Conservation (phyloP, 2,113 vertebrate genomes). For the Campylomormyrus numenius region DNA sequence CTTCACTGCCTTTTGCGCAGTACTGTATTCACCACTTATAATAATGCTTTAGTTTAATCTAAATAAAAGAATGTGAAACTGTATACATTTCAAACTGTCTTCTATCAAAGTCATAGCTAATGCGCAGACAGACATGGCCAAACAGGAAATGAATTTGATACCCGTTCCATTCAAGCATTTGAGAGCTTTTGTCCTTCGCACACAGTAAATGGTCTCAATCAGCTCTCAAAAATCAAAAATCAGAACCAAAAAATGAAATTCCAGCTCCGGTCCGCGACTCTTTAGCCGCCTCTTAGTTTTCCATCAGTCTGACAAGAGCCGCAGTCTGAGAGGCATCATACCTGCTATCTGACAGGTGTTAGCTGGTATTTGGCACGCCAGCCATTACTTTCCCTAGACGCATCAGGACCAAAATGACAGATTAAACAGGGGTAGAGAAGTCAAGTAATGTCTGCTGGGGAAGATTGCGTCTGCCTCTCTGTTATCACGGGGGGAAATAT, state of each 20-base stretch:
- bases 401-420: background rate
- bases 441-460: background rate
- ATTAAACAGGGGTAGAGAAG: background rate
- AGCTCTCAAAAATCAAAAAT: background rate
- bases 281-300: background rate
- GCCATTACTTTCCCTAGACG: background rate
- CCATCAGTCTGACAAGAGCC: background rate
- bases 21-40: background rate
- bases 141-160: background rate
- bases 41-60: background rate
- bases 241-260: background rate
- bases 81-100: background rate
- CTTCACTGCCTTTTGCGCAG: background rate
- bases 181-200: background rate
- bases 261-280: background rate
- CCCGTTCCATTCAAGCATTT: background rate
- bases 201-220: background rate
- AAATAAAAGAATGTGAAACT: background rate
- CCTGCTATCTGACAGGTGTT: background rate
- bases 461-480: background rate
- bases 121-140: background rate
- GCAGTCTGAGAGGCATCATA: background rate
- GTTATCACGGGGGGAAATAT: constrained; percentile 40
- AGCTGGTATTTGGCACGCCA: background rate
- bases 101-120: background rate